These are phyloP conservation scores for Xestia xanthographa DNA, from an alignment of 2,888 invertebrate genomes.

Conservation along the genomic window DNA sequence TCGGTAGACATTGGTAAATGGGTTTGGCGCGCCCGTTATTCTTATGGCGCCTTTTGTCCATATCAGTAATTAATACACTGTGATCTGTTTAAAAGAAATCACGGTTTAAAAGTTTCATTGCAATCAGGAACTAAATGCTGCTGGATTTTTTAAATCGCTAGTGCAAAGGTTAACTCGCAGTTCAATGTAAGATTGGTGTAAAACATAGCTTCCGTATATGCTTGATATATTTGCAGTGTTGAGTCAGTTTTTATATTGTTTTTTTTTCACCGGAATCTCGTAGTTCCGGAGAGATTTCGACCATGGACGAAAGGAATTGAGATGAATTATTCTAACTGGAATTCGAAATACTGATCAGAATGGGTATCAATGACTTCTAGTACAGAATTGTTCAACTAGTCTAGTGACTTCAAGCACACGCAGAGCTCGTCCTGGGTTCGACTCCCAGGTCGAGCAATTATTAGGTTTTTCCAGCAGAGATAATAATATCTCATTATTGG, in stretches of 20 bases:
- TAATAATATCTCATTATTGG: not conserved
- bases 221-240: conserved; percentile 23
- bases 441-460: not conserved
- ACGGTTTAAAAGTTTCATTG: conserved; percentile 45
- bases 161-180: conserved; percentile 54
- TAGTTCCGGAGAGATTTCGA: not conserved
- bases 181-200: conserved; percentile 48
- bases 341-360: not conserved
- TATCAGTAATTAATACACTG: conserved; percentile 65
- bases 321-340: not conserved
- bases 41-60: conserved; percentile 65
- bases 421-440: not conserved
- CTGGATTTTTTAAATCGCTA: conserved; percentile 40
- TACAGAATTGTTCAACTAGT: not conserved
- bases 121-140: conserved; percentile 55
- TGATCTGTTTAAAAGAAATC: conserved; percentile 64
- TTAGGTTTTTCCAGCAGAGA: not conserved
- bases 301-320: not conserved
- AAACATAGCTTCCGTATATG: conserved; percentile 55
- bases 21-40: conserved; percentile 66
- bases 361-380: not conserved
- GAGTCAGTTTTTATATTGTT: not conserved
- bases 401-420: not conserved
- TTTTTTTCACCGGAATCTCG: not conserved
- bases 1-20: conserved; percentile 69